phyloP scores from a whole-genome alignment of 2,888 invertebrate genomes.

The Drosophila austrosaltans region DNA sequence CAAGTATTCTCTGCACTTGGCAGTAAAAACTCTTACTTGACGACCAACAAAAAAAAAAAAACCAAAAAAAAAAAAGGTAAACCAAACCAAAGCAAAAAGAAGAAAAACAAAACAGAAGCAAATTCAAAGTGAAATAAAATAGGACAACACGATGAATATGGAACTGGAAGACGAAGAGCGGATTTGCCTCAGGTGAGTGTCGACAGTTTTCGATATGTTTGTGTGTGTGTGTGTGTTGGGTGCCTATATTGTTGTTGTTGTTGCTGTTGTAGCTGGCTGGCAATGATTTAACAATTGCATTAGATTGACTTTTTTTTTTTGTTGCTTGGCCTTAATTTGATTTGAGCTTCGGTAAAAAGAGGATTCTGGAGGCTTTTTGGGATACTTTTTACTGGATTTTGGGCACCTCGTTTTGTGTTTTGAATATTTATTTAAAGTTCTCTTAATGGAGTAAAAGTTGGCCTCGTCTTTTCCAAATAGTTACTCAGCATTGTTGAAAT shows the following conservation, averaged over 20 bases:
- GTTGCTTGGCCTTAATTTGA: conserved; percentile 14
- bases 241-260: background rate
- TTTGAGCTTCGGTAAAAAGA: conserved; percentile 7
- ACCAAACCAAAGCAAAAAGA: conserved; percentile 10
- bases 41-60: conserved; percentile 16
- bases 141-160: conserved; percentile 56
- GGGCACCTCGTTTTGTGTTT: too few species aligned
- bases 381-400: background rate
- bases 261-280: conserved; percentile 17
- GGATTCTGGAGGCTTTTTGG: conserved; percentile 15
- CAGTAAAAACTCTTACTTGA: conserved; percentile 56
- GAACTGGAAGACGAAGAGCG: conserved; percentile 72
- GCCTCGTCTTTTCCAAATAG: background rate
- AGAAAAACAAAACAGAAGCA: conserved; percentile 1
- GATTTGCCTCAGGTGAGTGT: conserved; percentile 73
- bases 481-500: background rate
- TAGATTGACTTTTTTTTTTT: conserved; percentile 16
- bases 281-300: conserved; percentile 43
- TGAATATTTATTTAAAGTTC: background rate
- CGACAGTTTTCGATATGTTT: conserved; percentile 32
- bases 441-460: background rate
- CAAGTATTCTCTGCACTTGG: conserved; percentile 45
- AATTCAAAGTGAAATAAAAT: conserved; percentile 19
- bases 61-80: conserved; percentile 16
- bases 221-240: conserved; percentile 23